Conservation (phyloP, 2,113 vertebrate genomes). For the Mastomys natalensis region DNA sequence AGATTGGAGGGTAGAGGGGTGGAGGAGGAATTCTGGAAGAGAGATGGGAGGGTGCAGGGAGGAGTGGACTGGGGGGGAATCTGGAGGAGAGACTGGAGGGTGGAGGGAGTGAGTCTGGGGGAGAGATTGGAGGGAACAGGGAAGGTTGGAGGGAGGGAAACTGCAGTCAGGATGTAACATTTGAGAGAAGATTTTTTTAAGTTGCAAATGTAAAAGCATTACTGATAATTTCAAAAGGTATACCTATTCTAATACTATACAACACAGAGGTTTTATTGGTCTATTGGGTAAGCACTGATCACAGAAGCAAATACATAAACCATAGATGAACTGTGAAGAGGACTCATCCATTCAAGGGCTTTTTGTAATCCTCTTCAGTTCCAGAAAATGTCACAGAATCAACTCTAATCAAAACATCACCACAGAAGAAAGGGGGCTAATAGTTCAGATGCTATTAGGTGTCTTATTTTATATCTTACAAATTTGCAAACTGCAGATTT, state of each 20-base stretch:
- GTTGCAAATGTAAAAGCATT: constrained; percentile 44
- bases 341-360: constrained; percentile 16
- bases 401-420: constrained; percentile 41
- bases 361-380: not conserved
- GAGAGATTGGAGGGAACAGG: too few relatives aligned
- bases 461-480: constrained; percentile 4
- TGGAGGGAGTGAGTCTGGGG: too few relatives aligned
- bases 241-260: not conserved
- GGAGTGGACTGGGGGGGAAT: too few relatives aligned
- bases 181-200: not conserved
- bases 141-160: not conserved
- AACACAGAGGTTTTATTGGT: not conserved
- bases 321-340: not conserved
- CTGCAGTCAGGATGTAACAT: not conserved
- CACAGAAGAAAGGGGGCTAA: not conserved
- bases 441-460: not conserved
- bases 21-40: too few relatives aligned
- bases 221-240: constrained; percentile 43
- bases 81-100: too few relatives aligned
- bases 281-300: not conserved
- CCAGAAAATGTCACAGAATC: constrained; percentile 17
- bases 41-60: too few relatives aligned
- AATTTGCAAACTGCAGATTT: not conserved
- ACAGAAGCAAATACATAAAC: not conserved
- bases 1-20: not conserved